These are phyloP conservation scores for Xiphorhynchus elegans DNA, from an alignment of 2,113 vertebrate species.

Conservation along the genomic window DNA sequence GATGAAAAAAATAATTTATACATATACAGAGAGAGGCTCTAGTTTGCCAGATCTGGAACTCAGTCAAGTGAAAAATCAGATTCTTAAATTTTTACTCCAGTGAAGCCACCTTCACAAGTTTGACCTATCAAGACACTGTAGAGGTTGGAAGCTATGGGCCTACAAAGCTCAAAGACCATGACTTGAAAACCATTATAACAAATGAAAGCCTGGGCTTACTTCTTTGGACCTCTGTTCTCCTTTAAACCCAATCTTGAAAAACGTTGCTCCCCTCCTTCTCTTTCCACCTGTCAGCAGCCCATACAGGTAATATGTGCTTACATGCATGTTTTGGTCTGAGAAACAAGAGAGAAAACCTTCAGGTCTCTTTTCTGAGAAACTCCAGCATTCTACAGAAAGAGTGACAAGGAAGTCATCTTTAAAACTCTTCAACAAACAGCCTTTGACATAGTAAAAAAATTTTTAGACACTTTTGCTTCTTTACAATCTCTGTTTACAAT, in stretches of 20 bases:
- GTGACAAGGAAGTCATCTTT: background rate
- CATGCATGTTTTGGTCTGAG: background rate
- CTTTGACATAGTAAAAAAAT: background rate
- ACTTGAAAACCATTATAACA: background rate
- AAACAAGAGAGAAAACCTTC: background rate
- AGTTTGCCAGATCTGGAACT: background rate
- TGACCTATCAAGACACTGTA: background rate
- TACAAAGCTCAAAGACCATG: background rate
- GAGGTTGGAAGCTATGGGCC: background rate
- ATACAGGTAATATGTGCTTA: background rate
- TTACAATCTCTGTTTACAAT: background rate
- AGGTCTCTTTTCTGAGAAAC: background rate
- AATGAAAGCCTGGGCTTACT: background rate
- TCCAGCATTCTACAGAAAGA: background rate
- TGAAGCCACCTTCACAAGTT: background rate
- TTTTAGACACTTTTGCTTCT: background rate
- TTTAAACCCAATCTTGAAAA: background rate
- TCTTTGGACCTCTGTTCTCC: background rate
- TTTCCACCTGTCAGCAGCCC: background rate
- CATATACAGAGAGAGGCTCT: fast-evolving
- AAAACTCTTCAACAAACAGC: background rate
- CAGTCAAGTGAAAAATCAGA: background rate
- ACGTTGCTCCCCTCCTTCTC: background rate
- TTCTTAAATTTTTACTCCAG: background rate
- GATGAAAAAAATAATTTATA: background rate